Base-by-base conservation (phyloP, 2,888 invertebrate genomes). In the Hoplodrina ambigua region DNA sequence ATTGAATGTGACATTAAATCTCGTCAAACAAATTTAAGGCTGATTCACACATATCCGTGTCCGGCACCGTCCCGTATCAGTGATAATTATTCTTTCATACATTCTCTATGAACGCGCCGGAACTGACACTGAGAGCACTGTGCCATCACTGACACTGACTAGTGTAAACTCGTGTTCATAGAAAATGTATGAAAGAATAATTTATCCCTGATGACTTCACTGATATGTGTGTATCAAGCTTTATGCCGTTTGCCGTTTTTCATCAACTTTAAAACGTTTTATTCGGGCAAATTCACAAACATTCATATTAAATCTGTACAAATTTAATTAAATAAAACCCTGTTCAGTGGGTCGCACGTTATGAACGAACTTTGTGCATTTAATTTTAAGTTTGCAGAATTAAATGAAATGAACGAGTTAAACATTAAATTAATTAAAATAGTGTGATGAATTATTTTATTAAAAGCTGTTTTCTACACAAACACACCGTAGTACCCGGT, bases 331-430 rank as follows among this genome's bases (percentile, higher is more conserved):
- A 15, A 33, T 33, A n/a, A 44, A 69, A 25, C 25, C 2, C 13
- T 71, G 33, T 60, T 69, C 60, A 71, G 15, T 60, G 25, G 7
- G 46, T 53, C 54, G 19, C 46, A 46, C 15, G 13, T 68, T 33
- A 54, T 19, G 25, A 25, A 54, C 19, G 5, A n/a, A 19, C 8
- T 19, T 19, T n/a, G 4, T 56, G 17, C 59, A 59, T 52, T 33
- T 11, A 59, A 37, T 19, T n/a, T 6, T 8, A 15, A 49, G 30
- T 10, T 7, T 25, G n/a, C 8, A 46, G 11, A 19, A 53, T 37
- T 17, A 5, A 46, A 25, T n/a, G 6, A 30, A 17, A 46, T 20
- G 7, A 2, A n/a, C 1, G 20, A 11, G 10, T 19, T 5, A 15
- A 41, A 41, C n/a, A n/a, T 52, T 6, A 17, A 30, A 25, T 13